Conservation (phyloP, 2,113 vertebrate species). For the Alligator mississippiensis region DNA sequence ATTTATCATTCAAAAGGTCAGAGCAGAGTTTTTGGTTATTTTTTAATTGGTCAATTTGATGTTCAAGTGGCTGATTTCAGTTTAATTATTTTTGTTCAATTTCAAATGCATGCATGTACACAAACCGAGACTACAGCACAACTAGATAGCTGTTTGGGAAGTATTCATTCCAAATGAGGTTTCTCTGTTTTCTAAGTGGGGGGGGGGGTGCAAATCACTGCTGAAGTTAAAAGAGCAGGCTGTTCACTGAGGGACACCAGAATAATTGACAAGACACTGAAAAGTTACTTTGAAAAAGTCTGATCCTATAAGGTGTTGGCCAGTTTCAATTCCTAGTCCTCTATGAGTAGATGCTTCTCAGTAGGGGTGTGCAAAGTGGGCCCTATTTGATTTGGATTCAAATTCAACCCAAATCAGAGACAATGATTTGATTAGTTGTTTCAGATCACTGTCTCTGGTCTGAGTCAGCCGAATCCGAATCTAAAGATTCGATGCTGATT, state of each 20-base stretch:
- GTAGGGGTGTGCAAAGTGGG: too few species aligned
- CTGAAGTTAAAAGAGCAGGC: background rate
- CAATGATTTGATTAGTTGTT: too few species aligned
- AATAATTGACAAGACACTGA: background rate
- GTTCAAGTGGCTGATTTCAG: background rate
- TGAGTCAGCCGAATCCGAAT: too few species aligned
- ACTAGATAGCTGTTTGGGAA: background rate
- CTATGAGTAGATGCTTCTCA: background rate
- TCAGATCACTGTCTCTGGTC: too few species aligned
- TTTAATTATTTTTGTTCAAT: background rate
- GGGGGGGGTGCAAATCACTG: background rate
- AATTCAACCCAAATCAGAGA: too few species aligned
- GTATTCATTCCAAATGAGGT: background rate
- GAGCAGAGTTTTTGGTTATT: background rate
- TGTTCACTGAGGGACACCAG: background rate
- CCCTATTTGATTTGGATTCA: too few species aligned
- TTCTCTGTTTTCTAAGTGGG: background rate
- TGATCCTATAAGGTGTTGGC: background rate
- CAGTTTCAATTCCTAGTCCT: background rate
- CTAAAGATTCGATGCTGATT: too few species aligned
- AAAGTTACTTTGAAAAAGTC: background rate
- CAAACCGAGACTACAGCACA: background rate
- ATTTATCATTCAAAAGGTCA: background rate
- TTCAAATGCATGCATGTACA: background rate
- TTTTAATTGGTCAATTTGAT: background rate